Base-by-base conservation (phyloP, 2,888 invertebrate genomes). In the Polymixis flavicincta region DNA sequence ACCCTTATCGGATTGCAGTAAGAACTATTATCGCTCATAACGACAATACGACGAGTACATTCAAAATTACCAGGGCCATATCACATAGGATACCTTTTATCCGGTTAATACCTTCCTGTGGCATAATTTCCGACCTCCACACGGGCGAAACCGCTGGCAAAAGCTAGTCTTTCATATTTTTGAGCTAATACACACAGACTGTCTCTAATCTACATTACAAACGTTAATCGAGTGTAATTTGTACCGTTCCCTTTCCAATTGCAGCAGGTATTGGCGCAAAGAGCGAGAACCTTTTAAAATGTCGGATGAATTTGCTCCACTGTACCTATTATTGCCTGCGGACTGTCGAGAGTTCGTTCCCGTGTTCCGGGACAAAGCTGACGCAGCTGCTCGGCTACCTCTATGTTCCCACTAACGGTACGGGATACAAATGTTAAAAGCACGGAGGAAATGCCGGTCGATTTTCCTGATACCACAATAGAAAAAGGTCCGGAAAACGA, bases 331-430 rank as follows among this genome's bases (percentile, higher is more conserved):
- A 70, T 76, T 65, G 52, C 63, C 32, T 25, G 63, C 25, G 64
- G 66, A 69, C 48, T 59, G 61, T 57, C 50, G 79, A 61, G 77
- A 81, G 81, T 80, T 74, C 76, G 28, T 82, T 83, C 71, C 52
- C 72, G 63, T 85, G 85, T 83, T 76, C 57, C 32, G 59, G 63
- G 59, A 64, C 61, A 76, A 83, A 86, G 82, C 83, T 78, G 74
- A 71, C 75, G 25, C 83, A 85, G 83, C 79, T 86, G 85, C 74
- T 50, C 45, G 45, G 19, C 17, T 64, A 59, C 71, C 64, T 60
- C 59, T 32, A 25, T 71, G 19, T 81, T 83, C 80, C 68, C 80
- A 81, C 76, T 76, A 67, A 68, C 57, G 59, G 48, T 48, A 22
- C 25, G 45, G 65, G 45, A 73, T 71, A 74, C 45, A 72, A 70